Evolutionary conservation across 2,797 vertebrate genomes (phyloP), one percentile per base, ranked within the genome.

Genomic region (Otolemur crassicaudatus): DNA sequence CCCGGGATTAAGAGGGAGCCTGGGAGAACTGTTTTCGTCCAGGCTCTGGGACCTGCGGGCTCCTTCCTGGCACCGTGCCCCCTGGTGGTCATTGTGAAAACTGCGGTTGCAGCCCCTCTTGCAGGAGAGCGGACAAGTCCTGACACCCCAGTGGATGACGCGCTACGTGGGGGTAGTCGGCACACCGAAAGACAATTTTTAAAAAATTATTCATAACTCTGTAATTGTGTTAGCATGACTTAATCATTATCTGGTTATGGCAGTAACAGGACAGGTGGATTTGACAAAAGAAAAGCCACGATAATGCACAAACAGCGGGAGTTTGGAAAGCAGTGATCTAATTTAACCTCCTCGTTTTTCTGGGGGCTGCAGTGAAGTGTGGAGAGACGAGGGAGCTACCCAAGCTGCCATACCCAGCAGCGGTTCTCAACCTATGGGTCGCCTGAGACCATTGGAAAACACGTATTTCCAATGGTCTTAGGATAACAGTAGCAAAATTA

Each of bases 221-320:
- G 31, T n/a, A 31, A 31, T 69, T 65, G 8, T 13, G 10, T 31
- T 46, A 67, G n/a, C 3, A 0, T 37, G 34, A 63, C 63, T 27
- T 14, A 60, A 40, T n/a, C n/a, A 31, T 94, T 22, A 34, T 76
- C 83, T 56, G 83, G 25, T 40, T n/a, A 70, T 7, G 10, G 37
- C 25, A 56, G 63, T 56, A 75, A 12, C 1, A 69, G 49, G 11
- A 49, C 31, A 75, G 79, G 40, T 49, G 19, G 77, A 58, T 67
- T 56, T 86, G 58, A 43, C 19, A 20, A 80, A 91, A 92, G 53
- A 90, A 94, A 96, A 90, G 14, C 31, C 43, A 49, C 22, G 53
- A 49, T 67, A 58, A 83, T 34, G 49, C 11, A 46, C 49, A 83
- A 60, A 8, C 16, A 69, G 73, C 67, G 56, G 2, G 60, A n/a